phyloP scores from a whole-genome alignment of 2,888 invertebrate genomes.

The Aradus depressus region DNA sequence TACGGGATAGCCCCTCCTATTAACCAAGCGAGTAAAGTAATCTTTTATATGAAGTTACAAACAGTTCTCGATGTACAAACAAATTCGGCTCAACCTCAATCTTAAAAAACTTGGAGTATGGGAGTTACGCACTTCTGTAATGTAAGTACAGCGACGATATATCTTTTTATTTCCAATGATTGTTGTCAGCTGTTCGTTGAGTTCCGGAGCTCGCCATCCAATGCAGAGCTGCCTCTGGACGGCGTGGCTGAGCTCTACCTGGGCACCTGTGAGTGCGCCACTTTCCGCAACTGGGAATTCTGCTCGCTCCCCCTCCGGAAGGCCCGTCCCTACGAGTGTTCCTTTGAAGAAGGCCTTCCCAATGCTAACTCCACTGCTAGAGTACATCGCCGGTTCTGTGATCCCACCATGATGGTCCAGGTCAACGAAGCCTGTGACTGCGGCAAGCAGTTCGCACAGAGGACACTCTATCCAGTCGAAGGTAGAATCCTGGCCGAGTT shows the following conservation, averaged over 20 bases:
- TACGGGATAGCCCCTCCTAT: too few species aligned
- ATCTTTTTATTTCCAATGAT: too few species aligned
- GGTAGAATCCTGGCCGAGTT: too few species aligned
- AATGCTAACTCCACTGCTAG: conserved; percentile 31
- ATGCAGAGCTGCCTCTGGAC: conserved; percentile 9
- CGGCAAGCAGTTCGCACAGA: conserved; percentile 18
- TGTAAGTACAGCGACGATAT: too few species aligned
- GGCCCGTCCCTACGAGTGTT: conserved; percentile 34
- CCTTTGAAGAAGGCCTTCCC: conserved; percentile 33
- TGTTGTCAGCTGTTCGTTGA: conserved; percentile 32
- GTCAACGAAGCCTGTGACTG: conserved; percentile 22
- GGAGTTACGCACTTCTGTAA: too few species aligned
- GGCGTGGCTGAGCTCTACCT: conserved; percentile 37
- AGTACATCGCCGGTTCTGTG: conserved; percentile 40
- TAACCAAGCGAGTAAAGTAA: too few species aligned
- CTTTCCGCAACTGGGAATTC: conserved; percentile 38
- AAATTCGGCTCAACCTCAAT: too few species aligned
- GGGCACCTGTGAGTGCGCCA: conserved; percentile 38
- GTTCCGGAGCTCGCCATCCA: conserved; percentile 25
- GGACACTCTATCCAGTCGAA: conserved; percentile 20
- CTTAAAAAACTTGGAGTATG: too few species aligned
- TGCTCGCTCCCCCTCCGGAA: conserved; percentile 36
- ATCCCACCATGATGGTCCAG: conserved; percentile 33
- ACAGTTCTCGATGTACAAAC: too few species aligned
- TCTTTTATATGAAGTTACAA: too few species aligned